These are phyloP conservation scores for Asobara japonica DNA, from an alignment of 1,140 invertebrate species.

Conservation along the genomic window DNA sequence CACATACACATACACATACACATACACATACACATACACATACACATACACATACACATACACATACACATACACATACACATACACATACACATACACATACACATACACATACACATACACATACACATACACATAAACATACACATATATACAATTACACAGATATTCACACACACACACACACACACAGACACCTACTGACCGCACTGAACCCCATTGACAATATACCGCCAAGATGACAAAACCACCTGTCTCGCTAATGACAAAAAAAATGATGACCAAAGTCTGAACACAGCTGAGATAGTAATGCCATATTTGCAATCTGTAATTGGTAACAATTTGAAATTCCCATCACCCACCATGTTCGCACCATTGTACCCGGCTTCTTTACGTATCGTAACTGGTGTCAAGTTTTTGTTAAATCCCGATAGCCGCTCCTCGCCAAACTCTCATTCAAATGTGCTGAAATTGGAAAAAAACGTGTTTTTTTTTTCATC, in stretches of 20 bases:
- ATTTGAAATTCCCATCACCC: constrained; percentile 47
- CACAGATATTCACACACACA: too few relatives aligned
- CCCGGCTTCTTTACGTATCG: not conserved
- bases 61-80: too few relatives aligned
- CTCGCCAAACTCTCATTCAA: constrained; percentile 14
- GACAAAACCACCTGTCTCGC: not conserved
- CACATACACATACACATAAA: too few relatives aligned
- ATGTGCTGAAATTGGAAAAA: not conserved
- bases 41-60: too few relatives aligned
- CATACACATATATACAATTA: too few relatives aligned
- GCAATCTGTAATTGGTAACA: constrained; percentile 61
- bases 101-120: too few relatives aligned
- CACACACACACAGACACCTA: too few relatives aligned
- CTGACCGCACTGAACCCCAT: too few relatives aligned
- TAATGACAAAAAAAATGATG: constrained; percentile 31
- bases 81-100: too few relatives aligned
- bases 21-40: too few relatives aligned
- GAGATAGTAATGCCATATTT: constrained; percentile 55
- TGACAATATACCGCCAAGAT: too few relatives aligned
- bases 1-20: too few relatives aligned
- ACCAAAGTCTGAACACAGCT: constrained; percentile 3
- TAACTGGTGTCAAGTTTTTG: constrained; percentile 8
- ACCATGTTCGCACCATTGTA: constrained; percentile 38
- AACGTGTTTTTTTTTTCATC: not conserved
- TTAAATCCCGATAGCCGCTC: not conserved